These are phyloP conservation scores for Loris lydekkerianus DNA, from an alignment of 2,797 vertebrate genomes.

Conservation along the genomic window DNA sequence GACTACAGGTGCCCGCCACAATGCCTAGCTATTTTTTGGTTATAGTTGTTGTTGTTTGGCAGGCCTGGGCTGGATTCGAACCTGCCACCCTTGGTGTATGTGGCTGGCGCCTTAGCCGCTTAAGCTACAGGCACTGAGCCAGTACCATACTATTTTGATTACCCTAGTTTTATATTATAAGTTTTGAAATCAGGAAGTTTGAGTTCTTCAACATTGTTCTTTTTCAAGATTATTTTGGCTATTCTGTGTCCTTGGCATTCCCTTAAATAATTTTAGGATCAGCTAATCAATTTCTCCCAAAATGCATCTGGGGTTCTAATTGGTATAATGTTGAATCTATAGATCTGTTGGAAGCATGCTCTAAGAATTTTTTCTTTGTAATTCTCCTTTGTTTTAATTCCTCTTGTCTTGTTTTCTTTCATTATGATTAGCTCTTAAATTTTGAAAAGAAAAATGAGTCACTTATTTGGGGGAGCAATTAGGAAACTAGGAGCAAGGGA, in stretches of 20 bases:
- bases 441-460: background rate
- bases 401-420: background rate
- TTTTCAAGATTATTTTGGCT: slow-evolving; percentile 55
- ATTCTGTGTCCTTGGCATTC: slow-evolving; percentile 24
- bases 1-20: no score
- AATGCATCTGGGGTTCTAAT: background rate
- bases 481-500: slow-evolving; percentile 18
- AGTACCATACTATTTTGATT: background rate
- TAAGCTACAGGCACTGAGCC: no score
- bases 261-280: slow-evolving; percentile 41
- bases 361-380: slow-evolving; percentile 19
- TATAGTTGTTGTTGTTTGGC: no score
- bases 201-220: slow-evolving; percentile 30
- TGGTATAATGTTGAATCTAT: background rate
- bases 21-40: no score
- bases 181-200: slow-evolving; percentile 35
- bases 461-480: background rate
- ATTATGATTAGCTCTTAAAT: slow-evolving; percentile 42
- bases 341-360: background rate
- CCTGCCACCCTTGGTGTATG: no score
- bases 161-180: background rate
- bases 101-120: no score
- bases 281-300: background rate
- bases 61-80: no score
- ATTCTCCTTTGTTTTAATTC: slow-evolving; percentile 47